Evolutionary conservation across 2,888 invertebrate genomes (phyloP).

Genomic region (Reticulitermes lucifugus): DNA sequence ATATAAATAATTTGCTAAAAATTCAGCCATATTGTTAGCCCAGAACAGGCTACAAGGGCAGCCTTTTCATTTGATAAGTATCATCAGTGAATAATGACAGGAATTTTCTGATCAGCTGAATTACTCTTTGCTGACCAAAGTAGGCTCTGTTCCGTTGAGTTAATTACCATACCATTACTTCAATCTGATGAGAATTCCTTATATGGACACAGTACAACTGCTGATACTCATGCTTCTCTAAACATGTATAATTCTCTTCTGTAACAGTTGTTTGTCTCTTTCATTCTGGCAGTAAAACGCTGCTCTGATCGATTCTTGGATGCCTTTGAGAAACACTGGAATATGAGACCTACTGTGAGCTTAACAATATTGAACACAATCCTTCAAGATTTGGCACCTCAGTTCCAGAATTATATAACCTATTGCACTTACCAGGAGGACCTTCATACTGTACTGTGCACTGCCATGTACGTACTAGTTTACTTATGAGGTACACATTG

Average conservation of each 20-base stretch:
- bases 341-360: neutral
- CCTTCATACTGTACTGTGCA: neutral
- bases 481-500: too few relatives aligned
- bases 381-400: neutral
- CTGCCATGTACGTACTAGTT: conserved; percentile 33
- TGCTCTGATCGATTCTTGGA: conserved; percentile 23
- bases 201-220: too few relatives aligned
- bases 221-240: neutral
- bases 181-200: too few relatives aligned
- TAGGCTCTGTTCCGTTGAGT: too few relatives aligned
- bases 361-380: neutral
- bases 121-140: too few relatives aligned
- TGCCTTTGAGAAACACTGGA: conserved; percentile 33
- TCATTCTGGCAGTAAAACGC: conserved; percentile 32
- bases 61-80: too few relatives aligned
- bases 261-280: neutral
- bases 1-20: too few relatives aligned
- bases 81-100: too few relatives aligned
- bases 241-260: neutral
- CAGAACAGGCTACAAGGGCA: too few relatives aligned
- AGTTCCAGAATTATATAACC: conserved; percentile 33
- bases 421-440: conserved; percentile 37
- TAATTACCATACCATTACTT: too few relatives aligned
- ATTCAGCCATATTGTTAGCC: too few relatives aligned
- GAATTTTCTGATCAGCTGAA: too few relatives aligned